A percentile compares a stretch with the other conserved stretches of the same genome.
Evolutionary conservation across 2,888 invertebrate genomes (phyloP).

Genomic region (Dryobotodes eremita): DNA sequence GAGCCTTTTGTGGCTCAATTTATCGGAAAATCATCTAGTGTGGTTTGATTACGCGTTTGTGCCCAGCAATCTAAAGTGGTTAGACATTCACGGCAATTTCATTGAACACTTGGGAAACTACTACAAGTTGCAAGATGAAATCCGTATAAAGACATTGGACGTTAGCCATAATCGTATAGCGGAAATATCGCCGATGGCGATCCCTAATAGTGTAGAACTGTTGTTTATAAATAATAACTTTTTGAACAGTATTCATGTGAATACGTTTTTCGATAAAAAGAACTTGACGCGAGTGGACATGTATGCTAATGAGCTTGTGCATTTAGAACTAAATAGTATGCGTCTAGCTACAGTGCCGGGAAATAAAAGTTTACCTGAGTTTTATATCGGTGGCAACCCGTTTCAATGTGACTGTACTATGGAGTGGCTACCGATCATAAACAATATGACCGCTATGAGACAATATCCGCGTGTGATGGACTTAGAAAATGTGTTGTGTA

Average conservation of each 20-base stretch:
- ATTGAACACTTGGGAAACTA: constrained; percentile 97
- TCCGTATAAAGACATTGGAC: constrained; percentile 95
- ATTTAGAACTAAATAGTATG: constrained; percentile 95
- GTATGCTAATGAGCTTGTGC: constrained; percentile 96
- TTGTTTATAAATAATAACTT: constrained; percentile 97
- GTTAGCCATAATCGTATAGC: constrained; percentile 97
- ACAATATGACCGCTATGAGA: constrained; percentile 95
- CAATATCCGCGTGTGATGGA: constrained; percentile 97
- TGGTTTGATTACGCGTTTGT: constrained; percentile 98
- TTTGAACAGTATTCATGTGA: constrained; percentile 94
- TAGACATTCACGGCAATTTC: constrained; percentile 97
- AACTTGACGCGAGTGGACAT: constrained; percentile 96
- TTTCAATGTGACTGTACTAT: constrained; percentile 98
- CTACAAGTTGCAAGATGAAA: constrained; percentile 95
- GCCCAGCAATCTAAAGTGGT: constrained; percentile 96
- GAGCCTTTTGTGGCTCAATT: constrained; percentile 96
- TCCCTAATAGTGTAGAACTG: constrained; percentile 96
- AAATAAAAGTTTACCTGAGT: constrained; percentile 95
- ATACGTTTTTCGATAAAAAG: constrained; percentile 96
- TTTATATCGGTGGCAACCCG: constrained; percentile 97
- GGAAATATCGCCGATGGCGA: constrained; percentile 95
- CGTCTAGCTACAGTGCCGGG: constrained; percentile 94
- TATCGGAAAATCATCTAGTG: constrained; percentile 97
- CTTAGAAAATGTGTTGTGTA: constrained; percentile 96
- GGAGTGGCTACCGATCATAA: constrained; percentile 98